These are phyloP conservation scores for Phalera bucephala DNA, from an alignment of 2,888 invertebrate species.

Conservation along the genomic window DNA sequence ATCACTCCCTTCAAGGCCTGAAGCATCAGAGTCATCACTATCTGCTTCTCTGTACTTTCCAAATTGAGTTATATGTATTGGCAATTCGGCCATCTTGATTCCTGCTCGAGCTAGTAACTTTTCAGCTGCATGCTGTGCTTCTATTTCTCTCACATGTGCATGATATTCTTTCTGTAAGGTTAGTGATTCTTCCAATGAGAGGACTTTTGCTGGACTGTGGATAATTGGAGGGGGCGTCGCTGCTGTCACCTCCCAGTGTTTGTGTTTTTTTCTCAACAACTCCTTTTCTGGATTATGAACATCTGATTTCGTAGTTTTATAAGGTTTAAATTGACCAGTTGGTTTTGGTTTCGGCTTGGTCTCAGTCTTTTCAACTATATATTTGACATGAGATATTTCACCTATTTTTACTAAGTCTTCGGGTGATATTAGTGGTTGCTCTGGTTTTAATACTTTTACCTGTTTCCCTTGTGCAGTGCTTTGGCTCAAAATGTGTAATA, in stretches of 20 bases:
- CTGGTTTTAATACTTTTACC: slow-evolving; percentile 65
- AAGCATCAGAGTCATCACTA: slow-evolving; percentile 60
- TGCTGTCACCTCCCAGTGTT: slow-evolving; percentile 85
- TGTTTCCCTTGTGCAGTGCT: slow-evolving; percentile 74
- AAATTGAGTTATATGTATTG: slow-evolving; percentile 54
- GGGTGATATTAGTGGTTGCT: slow-evolving; percentile 73
- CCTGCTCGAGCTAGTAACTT: slow-evolving; percentile 68
- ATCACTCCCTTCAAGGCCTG: slow-evolving; percentile 75
- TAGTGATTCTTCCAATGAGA: slow-evolving; percentile 82
- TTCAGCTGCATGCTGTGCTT: slow-evolving; percentile 82
- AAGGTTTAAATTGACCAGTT: slow-evolving; percentile 79
- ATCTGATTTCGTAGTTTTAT: slow-evolving; percentile 80
- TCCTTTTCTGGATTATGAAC: slow-evolving; percentile 82
- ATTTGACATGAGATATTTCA: slow-evolving; percentile 75
- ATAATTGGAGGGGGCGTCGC: slow-evolving; percentile 84
- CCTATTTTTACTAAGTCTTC: slow-evolving; percentile 76
- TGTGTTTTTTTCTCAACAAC: slow-evolving; percentile 69
- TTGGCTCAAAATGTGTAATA: slow-evolving; percentile 83
- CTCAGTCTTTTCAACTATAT: slow-evolving; percentile 79
- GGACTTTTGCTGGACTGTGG: slow-evolving; percentile 76
- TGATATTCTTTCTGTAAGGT: slow-evolving; percentile 79
- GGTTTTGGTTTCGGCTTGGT: slow-evolving; percentile 51
- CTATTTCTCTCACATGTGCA: slow-evolving; percentile 69
- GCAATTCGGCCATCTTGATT: slow-evolving; percentile 57
- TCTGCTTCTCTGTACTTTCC: slow-evolving; percentile 61